Evolutionary conservation across 92 coral and sea anemone genomes (phyloP).

Genomic region (Porites divaricata): DNA sequence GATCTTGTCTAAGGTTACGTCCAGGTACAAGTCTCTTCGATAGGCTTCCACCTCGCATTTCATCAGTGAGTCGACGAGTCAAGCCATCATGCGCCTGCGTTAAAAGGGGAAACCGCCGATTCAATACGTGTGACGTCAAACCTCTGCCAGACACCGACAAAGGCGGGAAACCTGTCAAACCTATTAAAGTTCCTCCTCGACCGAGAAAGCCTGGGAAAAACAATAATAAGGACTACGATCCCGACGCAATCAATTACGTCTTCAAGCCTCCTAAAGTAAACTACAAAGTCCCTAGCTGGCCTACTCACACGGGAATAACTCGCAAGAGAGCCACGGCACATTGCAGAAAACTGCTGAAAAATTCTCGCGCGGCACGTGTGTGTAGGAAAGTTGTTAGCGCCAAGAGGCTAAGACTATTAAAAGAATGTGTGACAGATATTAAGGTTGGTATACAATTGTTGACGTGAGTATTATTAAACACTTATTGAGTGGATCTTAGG

Average conservation of each 20-base stretch:
- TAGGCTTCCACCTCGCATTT: slow-evolving; percentile 70
- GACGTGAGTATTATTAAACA: no score
- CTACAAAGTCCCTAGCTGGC: slow-evolving; percentile 65
- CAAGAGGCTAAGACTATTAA: slow-evolving; percentile 38
- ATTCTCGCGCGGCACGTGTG: slow-evolving; percentile 48
- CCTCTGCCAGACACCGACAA: slow-evolving; percentile 72
- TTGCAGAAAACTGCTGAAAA: slow-evolving; percentile 52
- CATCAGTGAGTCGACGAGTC: slow-evolving; percentile 20
- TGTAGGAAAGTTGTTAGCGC: slow-evolving; percentile 61
- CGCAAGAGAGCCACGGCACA: slow-evolving; percentile 57
- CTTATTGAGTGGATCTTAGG: no score
- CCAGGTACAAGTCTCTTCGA: slow-evolving; percentile 81
- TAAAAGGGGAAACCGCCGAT: slow-evolving; percentile 69
- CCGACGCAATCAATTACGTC: slow-evolving; percentile 69
- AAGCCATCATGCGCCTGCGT: slow-evolving; percentile 82
- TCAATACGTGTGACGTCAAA: slow-evolving; percentile 82
- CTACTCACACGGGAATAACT: slow-evolving; percentile 73
- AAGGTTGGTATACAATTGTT: slow-evolving; percentile 43
- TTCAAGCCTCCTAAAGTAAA: slow-evolving; percentile 69
- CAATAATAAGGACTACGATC: slow-evolving; percentile 80
- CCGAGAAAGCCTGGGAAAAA: slow-evolving; percentile 69
- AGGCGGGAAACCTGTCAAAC: slow-evolving; percentile 76
- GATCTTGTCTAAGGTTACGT: slow-evolving; percentile 41
- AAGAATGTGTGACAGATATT: slow-evolving; percentile 79
- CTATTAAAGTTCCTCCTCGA: slow-evolving; percentile 70